phyloP scores from a whole-genome alignment of 1,140 invertebrate genomes.

The Doryteuthis pealeii region DNA sequence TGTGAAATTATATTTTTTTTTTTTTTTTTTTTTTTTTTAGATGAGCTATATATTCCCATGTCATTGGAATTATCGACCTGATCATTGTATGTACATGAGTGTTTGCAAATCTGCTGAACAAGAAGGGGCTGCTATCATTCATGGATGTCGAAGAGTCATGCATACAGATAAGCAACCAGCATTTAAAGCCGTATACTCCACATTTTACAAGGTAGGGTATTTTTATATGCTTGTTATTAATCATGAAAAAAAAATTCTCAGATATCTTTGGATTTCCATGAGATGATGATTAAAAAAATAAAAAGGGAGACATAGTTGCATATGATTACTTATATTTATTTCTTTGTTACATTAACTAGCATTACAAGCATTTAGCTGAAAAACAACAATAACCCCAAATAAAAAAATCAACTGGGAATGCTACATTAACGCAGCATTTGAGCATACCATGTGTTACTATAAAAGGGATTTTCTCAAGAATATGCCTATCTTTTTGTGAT shows the following conservation, averaged over 20 bases:
- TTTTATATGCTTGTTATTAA: not conserved
- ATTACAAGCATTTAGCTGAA: too few relatives aligned
- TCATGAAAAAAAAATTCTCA: not conserved
- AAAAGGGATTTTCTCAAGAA: too few relatives aligned
- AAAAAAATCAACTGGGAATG: too few relatives aligned
- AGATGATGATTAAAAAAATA: not conserved
- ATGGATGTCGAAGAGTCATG: constrained; percentile 85
- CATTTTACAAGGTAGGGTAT: constrained; percentile 68
- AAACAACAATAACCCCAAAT: too few relatives aligned
- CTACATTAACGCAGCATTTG: too few relatives aligned
- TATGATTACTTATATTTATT: not conserved
- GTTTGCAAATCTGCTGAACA: constrained; percentile 76
- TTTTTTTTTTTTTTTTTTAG: constrained; percentile 50
- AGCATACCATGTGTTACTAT: too few relatives aligned
- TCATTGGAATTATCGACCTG: constrained; percentile 87
- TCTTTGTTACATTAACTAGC: not conserved
- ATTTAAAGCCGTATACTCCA: constrained; percentile 75
- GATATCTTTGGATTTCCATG: not conserved
- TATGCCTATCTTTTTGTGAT: too few relatives aligned
- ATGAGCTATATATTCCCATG: constrained; percentile 82
- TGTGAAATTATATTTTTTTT: too few relatives aligned
- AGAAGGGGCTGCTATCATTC: constrained; percentile 79
- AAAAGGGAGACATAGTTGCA: not conserved
- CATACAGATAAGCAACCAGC: constrained; percentile 83
- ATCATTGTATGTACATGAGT: constrained; percentile 91